Conservation (phyloP, 1,140 invertebrate species). For the Dermatophagoides farinae region DNA sequence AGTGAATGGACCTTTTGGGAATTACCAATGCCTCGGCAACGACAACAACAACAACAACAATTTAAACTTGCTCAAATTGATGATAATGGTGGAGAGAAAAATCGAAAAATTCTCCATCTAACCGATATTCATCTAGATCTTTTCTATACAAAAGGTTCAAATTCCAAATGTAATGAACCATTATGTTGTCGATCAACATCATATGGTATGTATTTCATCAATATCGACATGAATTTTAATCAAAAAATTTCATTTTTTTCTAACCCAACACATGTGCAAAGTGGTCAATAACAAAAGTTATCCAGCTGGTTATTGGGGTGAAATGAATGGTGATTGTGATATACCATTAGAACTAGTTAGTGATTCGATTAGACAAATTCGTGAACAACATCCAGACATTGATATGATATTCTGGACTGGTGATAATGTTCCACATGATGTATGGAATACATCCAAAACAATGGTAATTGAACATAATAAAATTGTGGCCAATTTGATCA, state of each 20-base stretch:
- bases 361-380: constrained; percentile 29
- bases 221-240: not conserved
- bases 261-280: not conserved
- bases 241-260: not conserved
- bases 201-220: constrained; percentile 16
- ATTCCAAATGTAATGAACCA: constrained; percentile 46
- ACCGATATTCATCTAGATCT: constrained; percentile 62
- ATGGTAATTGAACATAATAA: constrained; percentile 1
- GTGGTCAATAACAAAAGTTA: constrained; percentile 15
- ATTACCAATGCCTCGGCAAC: not conserved
- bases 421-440: constrained; percentile 56
- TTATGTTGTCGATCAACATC: constrained; percentile 51
- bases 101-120: constrained; percentile 40
- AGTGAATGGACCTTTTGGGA: constrained; percentile 5
- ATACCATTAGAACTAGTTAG: constrained; percentile 41
- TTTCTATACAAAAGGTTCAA: constrained; percentile 39
- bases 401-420: constrained; percentile 63
- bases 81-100: not conserved
- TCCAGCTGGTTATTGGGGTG: constrained; percentile 52
- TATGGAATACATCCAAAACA: constrained; percentile 50
- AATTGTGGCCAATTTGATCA: not conserved
- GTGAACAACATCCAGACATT: constrained; percentile 26
- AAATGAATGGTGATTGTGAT: constrained; percentile 45
- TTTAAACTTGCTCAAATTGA: too few relatives aligned
- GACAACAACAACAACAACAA: not conserved